phyloP scores from a whole-genome alignment of 2,797 vertebrate species.

The Prionace glauca region DNA sequence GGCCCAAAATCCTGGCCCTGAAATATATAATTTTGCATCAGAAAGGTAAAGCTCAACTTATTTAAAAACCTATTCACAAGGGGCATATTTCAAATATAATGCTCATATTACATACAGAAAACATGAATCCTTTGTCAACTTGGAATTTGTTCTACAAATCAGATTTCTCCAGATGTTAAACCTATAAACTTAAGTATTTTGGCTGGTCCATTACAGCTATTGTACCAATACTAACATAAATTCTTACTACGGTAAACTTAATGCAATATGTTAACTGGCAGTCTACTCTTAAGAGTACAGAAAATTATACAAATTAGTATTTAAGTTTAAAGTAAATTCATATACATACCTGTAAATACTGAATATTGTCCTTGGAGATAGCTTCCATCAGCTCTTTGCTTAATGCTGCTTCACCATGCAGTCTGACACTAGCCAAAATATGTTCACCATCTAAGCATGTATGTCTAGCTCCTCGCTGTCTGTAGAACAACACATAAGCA shows the following conservation, averaged over 20 bases:
- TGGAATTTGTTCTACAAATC: not conserved
- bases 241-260: not conserved
- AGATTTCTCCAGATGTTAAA: not conserved
- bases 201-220: not conserved
- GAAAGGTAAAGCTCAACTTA: too few species aligned
- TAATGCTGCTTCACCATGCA: conserved; percentile 51
- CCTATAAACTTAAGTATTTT: not conserved
- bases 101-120: not conserved
- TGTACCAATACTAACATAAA: not conserved
- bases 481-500: conserved; percentile 67
- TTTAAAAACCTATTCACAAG: too few species aligned
- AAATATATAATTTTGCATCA: too few species aligned
- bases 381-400: conserved; percentile 69
- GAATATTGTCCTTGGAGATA: conserved; percentile 68
- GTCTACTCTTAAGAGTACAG: not conserved
- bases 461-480: conserved; percentile 48
- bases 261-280: not conserved
- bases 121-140: not conserved
- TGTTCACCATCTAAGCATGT: conserved; percentile 31
- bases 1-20: too few species aligned
- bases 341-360: conserved; percentile 62
- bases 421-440: conserved; percentile 18
- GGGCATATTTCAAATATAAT: too few species aligned
- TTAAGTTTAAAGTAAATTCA: not conserved
- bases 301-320: not conserved